Conservation (phyloP, 2,888 invertebrate genomes). For the Tetranychus piercei region DNA sequence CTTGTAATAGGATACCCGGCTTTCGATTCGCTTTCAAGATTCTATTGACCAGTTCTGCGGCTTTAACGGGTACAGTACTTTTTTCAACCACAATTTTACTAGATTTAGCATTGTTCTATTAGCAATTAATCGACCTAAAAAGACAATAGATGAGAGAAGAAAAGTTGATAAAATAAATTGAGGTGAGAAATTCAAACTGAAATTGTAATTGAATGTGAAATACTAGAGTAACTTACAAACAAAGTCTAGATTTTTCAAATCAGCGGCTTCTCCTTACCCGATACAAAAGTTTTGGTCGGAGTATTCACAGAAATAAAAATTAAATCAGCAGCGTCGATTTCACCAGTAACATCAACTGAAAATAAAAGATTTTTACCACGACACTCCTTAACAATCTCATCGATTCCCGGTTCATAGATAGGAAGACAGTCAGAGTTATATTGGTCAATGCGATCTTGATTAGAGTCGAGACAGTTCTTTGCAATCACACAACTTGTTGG, state of each 20-base stretch:
- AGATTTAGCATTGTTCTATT: slow-evolving; percentile 62
- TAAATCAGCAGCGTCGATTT: slow-evolving; percentile 78
- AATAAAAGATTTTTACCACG: slow-evolving; percentile 82
- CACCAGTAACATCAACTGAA: slow-evolving; percentile 67
- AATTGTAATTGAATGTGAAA: no score
- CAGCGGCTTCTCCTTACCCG: slow-evolving; percentile 91
- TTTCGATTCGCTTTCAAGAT: slow-evolving; percentile 77
- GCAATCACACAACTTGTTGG: slow-evolving; percentile 97
- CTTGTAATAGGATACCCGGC: slow-evolving; percentile 55
- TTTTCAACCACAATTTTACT: slow-evolving; percentile 97
- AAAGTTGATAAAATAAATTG: no score
- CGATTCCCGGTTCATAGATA: slow-evolving; percentile 91
- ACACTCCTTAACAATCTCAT: slow-evolving; percentile 71
- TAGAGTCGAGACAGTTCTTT: slow-evolving; percentile 87
- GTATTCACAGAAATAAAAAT: slow-evolving; percentile 99
- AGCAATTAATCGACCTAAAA: slow-evolving; percentile 72
- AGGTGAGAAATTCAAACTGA: no score
- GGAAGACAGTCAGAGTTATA: slow-evolving; percentile 98
- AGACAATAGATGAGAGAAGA: background rate
- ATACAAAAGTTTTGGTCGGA: slow-evolving; percentile 88
- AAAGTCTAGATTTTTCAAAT: slow-evolving; percentile 85
- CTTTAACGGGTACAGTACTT: slow-evolving; percentile 92
- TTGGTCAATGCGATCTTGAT: slow-evolving; percentile 68
- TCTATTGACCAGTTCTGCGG: slow-evolving; percentile 88
- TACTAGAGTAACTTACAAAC: slow-evolving; percentile 36